Percentiles rank a stretch among this genome's conserved stretches.
Conservation (phyloP, 2,888 invertebrate genomes). For the Ormia ochracea region DNA sequence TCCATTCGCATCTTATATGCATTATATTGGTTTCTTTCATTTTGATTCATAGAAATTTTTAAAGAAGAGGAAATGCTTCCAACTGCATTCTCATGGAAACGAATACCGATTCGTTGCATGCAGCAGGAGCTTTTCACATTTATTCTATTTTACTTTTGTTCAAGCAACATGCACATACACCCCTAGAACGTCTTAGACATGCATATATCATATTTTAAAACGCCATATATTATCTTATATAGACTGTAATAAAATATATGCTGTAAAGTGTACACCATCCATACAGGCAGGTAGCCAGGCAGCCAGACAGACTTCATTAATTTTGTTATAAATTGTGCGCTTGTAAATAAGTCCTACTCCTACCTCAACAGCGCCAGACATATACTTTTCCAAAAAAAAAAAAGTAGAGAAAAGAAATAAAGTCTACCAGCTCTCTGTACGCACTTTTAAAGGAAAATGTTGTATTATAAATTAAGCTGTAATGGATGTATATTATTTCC, state of each 20-base stretch:
- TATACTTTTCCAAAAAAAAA: neutral
- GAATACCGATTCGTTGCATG: slow-evolving; percentile 8
- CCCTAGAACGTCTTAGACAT: slow-evolving; percentile 5
- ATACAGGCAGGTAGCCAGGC: neutral
- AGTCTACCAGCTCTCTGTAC: neutral
- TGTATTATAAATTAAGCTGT: slow-evolving; percentile 19
- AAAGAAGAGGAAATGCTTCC: neutral
- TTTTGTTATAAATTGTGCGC: slow-evolving; percentile 30
- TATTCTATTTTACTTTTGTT: neutral
- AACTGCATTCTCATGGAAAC: neutral
- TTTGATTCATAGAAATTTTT: neutral
- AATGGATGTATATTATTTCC: slow-evolving; percentile 19
- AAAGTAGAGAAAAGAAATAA: neutral
- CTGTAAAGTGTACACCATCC: neutral
- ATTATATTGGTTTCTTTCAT: neutral
- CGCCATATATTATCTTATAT: slow-evolving; percentile 26
- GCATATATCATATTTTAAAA: slow-evolving; percentile 44
- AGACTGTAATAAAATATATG: neutral
- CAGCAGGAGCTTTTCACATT: neutral
- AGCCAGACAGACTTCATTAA: slow-evolving; percentile 41
- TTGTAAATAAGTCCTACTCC: neutral
- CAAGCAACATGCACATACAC: neutral
- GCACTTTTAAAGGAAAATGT: neutral
- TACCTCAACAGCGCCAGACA: neutral
- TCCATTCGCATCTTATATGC: neutral